Base-by-base conservation (phyloP, 64 coral and sea anemone genomes). In the Pocillopora damicornis region DNA sequence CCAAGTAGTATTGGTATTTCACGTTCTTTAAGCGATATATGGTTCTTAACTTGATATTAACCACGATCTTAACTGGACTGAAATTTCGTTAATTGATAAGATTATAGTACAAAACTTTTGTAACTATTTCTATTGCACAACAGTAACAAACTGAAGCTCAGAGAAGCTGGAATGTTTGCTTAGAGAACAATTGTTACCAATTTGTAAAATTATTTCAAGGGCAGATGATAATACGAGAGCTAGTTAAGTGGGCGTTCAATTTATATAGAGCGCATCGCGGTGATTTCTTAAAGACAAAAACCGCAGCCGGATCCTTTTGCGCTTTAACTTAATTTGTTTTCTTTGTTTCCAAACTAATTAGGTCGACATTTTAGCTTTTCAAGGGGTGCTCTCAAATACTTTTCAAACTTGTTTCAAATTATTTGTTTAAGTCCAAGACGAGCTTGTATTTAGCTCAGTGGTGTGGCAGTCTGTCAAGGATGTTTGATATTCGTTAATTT, bases 41-140 rank as follows among this genome's bases (percentile, higher is more conserved):
- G 71, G 63, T 22, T 84, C 81, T 73, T 58, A 13, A 35, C 22
- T 57, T 2, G 63, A 57, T 85, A 85, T 85, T 73, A 65, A 72
- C n/a, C 20, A 13, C 37, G 81, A 85, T 85, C 69, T 85, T 85
- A 83, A 83, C 35, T 3, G 61, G 64, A 42, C 22, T 83, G 60
- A 80, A 82, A 67, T 72, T 72, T 36, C 80, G 81, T 73, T 85
- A 85, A 85, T 85, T 85, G 81, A 85, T 57, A 72, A 72, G 64
- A 51, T 72, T 72, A 85, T 56, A 30, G 30, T 58, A 56, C 12
- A 73, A 71, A 65, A 42, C 4, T n/a, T 85, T 11, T 85, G 81
- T 85, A 85, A 85, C 81, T 25, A 66, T 85, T 85, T 85, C 64
- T 15, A 72, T 60, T 60, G 77, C 36, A 72, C 1, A 35, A 26